Base-by-base conservation (phyloP, 2,888 invertebrate genomes). In the Sturmia bella region DNA sequence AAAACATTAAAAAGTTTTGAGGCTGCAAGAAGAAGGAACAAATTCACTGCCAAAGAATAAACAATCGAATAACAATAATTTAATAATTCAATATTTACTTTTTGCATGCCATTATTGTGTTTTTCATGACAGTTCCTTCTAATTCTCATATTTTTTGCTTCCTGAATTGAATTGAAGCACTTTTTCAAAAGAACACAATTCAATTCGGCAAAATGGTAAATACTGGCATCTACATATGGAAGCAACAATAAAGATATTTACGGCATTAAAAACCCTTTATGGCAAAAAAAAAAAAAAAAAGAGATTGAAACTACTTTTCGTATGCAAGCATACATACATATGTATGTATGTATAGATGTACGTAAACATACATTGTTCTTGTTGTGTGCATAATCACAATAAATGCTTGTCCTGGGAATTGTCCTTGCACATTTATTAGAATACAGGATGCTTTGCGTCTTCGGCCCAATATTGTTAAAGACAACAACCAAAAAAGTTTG, bases 391-490 rank as follows among this genome's bases (percentile, higher is more conserved):
- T 89, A 89, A 89, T 89, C 89, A 87, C 88, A 89, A 89, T 89
- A 87, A 89, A 89, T 89, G 89, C 89, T 88, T 86, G 84, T 72
- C 89, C 64, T 80, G 88, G 88, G 88, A 89, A 88, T 89, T 88
- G 85, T 86, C 85, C 84, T 87, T 86, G 87, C 86, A 84, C 85
- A 84, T 85, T 85, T 83, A 85, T 81, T 83, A 73, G 75, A 80
- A 77, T 74, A 72, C 83, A 82, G 84, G 85, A 83, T 45, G 61
- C 54, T 54, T 54, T 54, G 59, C 52, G 64, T 57, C 68, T 73
- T 68, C 56, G 70, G 41, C 4, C 61, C 27, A 52, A 17, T 17
- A 32, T 17, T 59, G 17, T 13, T 52, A 59, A 68, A 68, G 68
- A 41, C 37, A 43, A 21, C 19, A 9, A 12, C 68, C 48, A 4